Evolutionary conservation across 2,888 invertebrate genomes (phyloP), one percentile per base, ranked within the genome.

Genomic region (Andrena minutula): DNA sequence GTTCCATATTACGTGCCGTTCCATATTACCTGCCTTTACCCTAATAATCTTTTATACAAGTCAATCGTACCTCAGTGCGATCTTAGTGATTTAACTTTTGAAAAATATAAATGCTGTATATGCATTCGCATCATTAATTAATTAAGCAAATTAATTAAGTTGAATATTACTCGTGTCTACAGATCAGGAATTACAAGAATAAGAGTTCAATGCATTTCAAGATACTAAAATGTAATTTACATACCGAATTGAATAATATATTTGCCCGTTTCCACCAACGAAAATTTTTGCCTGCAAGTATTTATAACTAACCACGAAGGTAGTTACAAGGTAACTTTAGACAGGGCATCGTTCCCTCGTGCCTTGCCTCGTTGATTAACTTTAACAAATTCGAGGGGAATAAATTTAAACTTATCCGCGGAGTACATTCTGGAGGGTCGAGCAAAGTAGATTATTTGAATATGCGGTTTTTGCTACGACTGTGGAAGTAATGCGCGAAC

Each of bases 381-480:
- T 53, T 28, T 16, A 28, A 73, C 53, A 41, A 65, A 73, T 73
- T 56, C 64, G n/a, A 65, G 41, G 26, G 16, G 72, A 72, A 73
- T 73, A 65, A 73, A 65, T 73, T 73, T 56, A 28, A 73, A 73
- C 65, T 65, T 65, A 28, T 12, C 53, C 3, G 10, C 6, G 41
- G 26, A 23, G 51, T 53, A 53, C 53, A 20, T 32, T 49, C 47
- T n/a, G 26, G 20, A 3, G 56, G 41, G 20, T n/a, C 56, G 28
- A 26, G 56, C 41, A 28, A 30, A 47, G 41, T 16, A 12, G 41
- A 47, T 66, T 58, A 74, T 74, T 66, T 23, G 73, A 74, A 66
- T 23, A 53, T 35, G 56, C 20, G 26, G 53, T 51, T 51, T 64
- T 64, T 32, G 35, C 35, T 26, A 6, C 26, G n/a, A 12, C 51